Evolutionary conservation across 2,888 invertebrate species (phyloP), one percentile per base, ranked within the genome.

Genomic region (Xestia c-nigrum): DNA sequence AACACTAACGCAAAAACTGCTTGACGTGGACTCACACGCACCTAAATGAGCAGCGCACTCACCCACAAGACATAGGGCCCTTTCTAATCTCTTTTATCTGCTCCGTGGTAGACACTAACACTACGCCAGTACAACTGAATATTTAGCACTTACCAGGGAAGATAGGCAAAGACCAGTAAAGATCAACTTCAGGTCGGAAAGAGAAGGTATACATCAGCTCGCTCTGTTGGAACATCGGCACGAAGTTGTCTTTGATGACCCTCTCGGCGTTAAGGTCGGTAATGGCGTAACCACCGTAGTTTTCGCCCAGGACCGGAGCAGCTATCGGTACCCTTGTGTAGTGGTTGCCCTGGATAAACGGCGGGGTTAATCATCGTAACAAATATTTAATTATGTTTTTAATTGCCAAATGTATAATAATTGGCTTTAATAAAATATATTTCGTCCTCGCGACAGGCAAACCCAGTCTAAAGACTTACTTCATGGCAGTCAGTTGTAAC

Each of bases 401-500:
- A 21, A 38, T 38, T n/a, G 4, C 4, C 24, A 61, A n/a, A 52
- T 1, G 6, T 31, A 10, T 78, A 14, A 47, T 31, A 31, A 24
- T 10, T 52, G 12, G 24, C n/a, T 57, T 59, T 16, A 31, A 31
- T 31, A 24, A 59, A 59, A 3, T 57, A 14, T 31, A 16, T 24
- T 24, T 31, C 31, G 31, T 19, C 3, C 16, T 59, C 16, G 19
- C 19, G 9, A 38, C 38, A 61, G 16, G 5, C 16, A 50, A 61
- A 21, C 5, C 5, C 14, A 52, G 16, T 52, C 5, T 21, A 52
- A 63, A 43, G 38, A 43, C 78, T 87, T 90, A 96, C 97, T 91
- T 98, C 98, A 69, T 97, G 97, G 92, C 99, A 99, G 50, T 98
- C 97, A 5, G 96, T 96, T 0, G 98, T 97, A 14, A 98, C 97